phyloP scores from a whole-genome alignment of 2,888 invertebrate species.

The Ophonus ardosiacus region DNA sequence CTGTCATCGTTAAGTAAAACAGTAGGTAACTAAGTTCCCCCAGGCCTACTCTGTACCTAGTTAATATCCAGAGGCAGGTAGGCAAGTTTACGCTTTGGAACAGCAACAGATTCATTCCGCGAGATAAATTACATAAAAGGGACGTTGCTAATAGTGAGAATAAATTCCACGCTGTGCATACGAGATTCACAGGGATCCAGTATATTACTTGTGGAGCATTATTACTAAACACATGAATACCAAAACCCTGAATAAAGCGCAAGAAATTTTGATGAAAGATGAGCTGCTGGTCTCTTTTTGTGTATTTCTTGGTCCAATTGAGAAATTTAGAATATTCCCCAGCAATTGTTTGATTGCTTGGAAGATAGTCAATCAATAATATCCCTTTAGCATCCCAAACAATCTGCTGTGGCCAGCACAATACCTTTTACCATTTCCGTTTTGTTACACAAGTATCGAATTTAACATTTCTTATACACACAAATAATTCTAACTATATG shows the following conservation, averaged over 20 bases:
- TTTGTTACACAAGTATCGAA: no score
- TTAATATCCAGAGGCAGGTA: not conserved
- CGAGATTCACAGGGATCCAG: not conserved
- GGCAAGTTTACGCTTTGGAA: not conserved
- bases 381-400: no score
- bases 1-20: not conserved
- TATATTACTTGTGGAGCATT: not conserved
- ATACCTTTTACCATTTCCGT: no score
- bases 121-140: conserved; percentile 36
- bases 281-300: not conserved
- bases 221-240: not conserved
- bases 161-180: conserved; percentile 19
- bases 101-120: conserved; percentile 20
- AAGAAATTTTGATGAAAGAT: not conserved
- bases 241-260: not conserved
- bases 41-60: not conserved
- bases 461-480: no score
- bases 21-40: not conserved
- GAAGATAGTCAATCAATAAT: no score
- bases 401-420: no score
- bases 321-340: no score
- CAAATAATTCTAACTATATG: no score
- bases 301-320: no score
- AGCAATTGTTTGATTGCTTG: no score
- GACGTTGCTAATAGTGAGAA: conserved; percentile 30